phyloP scores from a whole-genome alignment of 2,888 invertebrate species.

The Caenorhabditis imperialis region DNA sequence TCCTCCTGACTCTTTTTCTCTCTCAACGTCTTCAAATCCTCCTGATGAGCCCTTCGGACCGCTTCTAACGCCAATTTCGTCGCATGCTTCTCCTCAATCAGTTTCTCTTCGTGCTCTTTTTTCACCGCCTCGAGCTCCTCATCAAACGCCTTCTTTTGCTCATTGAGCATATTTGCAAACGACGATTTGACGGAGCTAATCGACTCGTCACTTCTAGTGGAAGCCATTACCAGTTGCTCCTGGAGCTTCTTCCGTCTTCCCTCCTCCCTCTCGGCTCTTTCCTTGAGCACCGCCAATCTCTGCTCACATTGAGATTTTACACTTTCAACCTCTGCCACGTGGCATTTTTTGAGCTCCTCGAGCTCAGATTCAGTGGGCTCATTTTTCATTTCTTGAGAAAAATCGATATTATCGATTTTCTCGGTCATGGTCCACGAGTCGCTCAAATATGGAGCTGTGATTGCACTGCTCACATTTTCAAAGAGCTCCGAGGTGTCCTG shows the following conservation, averaged over 20 bases:
- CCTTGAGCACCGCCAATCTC: conserved; percentile 64
- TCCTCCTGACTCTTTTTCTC: conserved; percentile 54
- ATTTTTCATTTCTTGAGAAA: no score
- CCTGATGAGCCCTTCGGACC: conserved; percentile 74
- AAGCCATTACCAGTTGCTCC: conserved; percentile 66
- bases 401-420: conserved; percentile 6
- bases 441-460: conserved; percentile 42
- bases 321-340: conserved; percentile 66
- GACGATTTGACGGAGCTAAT: conserved; percentile 63
- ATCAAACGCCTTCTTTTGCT: conserved; percentile 66
- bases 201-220: conserved; percentile 63
- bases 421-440: conserved; percentile 69
- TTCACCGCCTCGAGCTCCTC: conserved; percentile 64
- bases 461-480: conserved; percentile 35
- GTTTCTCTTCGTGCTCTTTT: conserved; percentile 68
- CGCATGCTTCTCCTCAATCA: conserved; percentile 75
- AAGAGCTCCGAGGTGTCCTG: conserved; percentile 33
- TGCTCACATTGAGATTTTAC: conserved; percentile 70
- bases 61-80: conserved; percentile 76
- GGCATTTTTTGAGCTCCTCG: conserved; percentile 61
- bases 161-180: conserved; percentile 70
- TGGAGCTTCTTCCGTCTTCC: conserved; percentile 64
- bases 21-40: conserved; percentile 66
- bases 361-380: conserved; percentile 22
- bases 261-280: conserved; percentile 70